Evolutionary conservation across 1,140 invertebrate genomes (phyloP).

Genomic region (Drosophila busckii): DNA sequence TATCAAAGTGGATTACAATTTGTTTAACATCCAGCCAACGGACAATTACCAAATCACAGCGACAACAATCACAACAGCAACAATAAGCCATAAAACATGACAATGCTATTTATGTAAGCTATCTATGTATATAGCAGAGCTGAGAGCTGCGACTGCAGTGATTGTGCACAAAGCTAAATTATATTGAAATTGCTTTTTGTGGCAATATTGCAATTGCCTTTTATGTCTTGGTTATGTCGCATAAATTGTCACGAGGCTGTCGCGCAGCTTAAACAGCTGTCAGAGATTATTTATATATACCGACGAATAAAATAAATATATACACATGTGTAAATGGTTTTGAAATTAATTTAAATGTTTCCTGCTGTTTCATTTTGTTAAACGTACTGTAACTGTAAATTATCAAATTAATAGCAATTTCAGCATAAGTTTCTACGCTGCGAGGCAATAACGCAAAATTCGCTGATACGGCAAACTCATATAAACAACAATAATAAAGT

Average conservation of each 20-base stretch:
- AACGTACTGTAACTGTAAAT: conserved; percentile 66
- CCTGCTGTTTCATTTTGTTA: no score
- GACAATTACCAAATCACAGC: conserved; percentile 51
- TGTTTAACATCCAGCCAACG: no score
- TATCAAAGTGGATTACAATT: conserved; percentile 24
- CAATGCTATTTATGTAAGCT: conserved; percentile 19
- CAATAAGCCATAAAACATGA: conserved; percentile 33
- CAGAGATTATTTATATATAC: no score
- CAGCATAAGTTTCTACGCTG: conserved; percentile 34
- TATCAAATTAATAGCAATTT: conserved; percentile 60
- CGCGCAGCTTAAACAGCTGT: no score
- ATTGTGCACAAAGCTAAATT: conserved; percentile 33
- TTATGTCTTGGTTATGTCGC: conserved; percentile 65
- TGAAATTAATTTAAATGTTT: no score
- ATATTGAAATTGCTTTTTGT: conserved; percentile 47
- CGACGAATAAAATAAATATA: no score
- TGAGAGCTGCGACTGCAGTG: conserved; percentile 38
- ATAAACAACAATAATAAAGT: conserved; percentile 56
- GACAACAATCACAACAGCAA: conserved; percentile 10
- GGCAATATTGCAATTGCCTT: conserved; percentile 61
- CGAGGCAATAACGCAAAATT: conserved; percentile 14
- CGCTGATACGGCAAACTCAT: conserved; percentile 52
- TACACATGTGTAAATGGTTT: no score
- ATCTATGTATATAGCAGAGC: conserved; percentile 4
- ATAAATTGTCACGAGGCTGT: conserved; percentile 67